Percentiles rank a stretch among this genome's conserved stretches.
Evolutionary conservation across 64 coral and sea anemone species (phyloP).

Genomic region (Montipora foliosa): DNA sequence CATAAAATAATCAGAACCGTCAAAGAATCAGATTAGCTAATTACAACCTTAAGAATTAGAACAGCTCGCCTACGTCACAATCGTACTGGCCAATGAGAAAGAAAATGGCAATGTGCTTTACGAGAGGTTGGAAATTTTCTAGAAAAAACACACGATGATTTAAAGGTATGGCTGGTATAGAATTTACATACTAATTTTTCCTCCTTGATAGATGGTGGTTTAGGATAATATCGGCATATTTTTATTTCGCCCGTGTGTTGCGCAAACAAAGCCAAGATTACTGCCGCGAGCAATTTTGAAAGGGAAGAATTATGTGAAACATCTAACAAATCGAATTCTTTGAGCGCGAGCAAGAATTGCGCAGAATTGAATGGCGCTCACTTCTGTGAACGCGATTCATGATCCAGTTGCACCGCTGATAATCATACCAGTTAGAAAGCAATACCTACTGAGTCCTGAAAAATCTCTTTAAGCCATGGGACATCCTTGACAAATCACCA

Average conservation of each 20-base stretch:
- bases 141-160: neutral
- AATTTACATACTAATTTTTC: too few relatives aligned
- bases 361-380: too few relatives aligned
- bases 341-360: too few relatives aligned
- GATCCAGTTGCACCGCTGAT: too few relatives aligned
- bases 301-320: too few relatives aligned
- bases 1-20: neutral
- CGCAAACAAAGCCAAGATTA: neutral
- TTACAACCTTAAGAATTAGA: neutral
- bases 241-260: neutral
- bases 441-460: too few relatives aligned
- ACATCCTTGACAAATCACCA: too few relatives aligned
- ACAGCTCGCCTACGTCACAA: neutral
- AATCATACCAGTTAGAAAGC: too few relatives aligned
- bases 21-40: neutral
- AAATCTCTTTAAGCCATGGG: too few relatives aligned
- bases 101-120: neutral
- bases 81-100: neutral
- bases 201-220: neutral
- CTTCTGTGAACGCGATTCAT: too few relatives aligned
- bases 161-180: neutral
- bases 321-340: too few relatives aligned
- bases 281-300: too few relatives aligned
- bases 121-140: neutral
- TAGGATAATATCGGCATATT: neutral